Percentiles rank a stretch among this genome's conserved stretches.
These are phyloP conservation scores for Unio delphinus DNA, from an alignment of 2,888 invertebrate species.

Conservation along the genomic window DNA sequence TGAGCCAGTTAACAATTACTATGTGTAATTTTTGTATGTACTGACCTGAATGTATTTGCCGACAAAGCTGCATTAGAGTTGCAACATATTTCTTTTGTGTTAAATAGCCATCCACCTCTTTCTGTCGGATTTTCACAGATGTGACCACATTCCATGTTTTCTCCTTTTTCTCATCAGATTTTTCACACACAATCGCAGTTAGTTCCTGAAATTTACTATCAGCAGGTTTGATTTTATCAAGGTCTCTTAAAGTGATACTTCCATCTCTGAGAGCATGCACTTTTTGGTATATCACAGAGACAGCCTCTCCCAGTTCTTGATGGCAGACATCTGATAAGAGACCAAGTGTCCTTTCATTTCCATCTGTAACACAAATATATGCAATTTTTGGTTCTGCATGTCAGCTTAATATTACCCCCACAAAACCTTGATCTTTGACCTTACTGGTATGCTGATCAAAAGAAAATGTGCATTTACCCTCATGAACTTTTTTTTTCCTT, in stretches of 20 bases:
- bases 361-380: too few relatives aligned
- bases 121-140: conserved; percentile 1
- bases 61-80: conserved; percentile 3
- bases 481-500: too few relatives aligned
- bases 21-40: too few relatives aligned
- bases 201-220: conserved; percentile 11
- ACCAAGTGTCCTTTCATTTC: too few relatives aligned
- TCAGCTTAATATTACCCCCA: too few relatives aligned
- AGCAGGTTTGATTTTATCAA: conserved; percentile 7
- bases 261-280: conserved; percentile 9
- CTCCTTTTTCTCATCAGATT: not conserved
- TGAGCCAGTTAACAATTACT: too few relatives aligned
- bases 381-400: too few relatives aligned
- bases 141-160: not conserved
- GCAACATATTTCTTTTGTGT: not conserved
- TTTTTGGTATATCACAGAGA: not conserved
- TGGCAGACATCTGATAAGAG: conserved; percentile 1
- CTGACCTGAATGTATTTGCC: not conserved
- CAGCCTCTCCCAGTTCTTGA: conserved; percentile 4
- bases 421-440: too few relatives aligned
- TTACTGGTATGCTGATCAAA: too few relatives aligned
- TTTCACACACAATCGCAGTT: not conserved
- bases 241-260: conserved; percentile 9
- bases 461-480: too few relatives aligned
- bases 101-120: conserved; percentile 1